These are phyloP conservation scores for Hedya salicella DNA, from an alignment of 2,888 invertebrate species.

Conservation along the genomic window DNA sequence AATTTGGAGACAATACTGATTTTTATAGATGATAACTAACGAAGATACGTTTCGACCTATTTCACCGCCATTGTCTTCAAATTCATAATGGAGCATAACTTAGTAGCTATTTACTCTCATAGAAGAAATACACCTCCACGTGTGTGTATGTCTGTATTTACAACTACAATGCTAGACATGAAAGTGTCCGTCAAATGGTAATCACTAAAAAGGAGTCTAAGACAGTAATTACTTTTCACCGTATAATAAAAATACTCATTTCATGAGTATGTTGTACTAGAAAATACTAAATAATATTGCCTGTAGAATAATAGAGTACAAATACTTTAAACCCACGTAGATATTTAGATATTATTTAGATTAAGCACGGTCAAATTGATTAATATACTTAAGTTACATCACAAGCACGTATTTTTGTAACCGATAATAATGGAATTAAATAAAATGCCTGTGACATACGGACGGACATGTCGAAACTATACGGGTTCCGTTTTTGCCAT, in stretches of 20 bases:
- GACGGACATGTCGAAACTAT: not conserved
- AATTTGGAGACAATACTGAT: too few relatives aligned
- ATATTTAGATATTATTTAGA: constrained; percentile 17
- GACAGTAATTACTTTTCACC: constrained; percentile 15
- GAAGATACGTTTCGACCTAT: too few relatives aligned
- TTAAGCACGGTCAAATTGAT: constrained; percentile 21
- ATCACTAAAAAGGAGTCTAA: constrained; percentile 10
- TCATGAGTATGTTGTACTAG: constrained; percentile 16
- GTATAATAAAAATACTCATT: constrained; percentile 1
- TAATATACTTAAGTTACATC: constrained; percentile 21
- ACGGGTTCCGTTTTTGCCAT: too few relatives aligned
- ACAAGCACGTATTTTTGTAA: constrained; percentile 39
- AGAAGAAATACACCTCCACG: too few relatives aligned
- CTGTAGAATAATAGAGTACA: constrained; percentile 47
- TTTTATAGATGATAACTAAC: too few relatives aligned
- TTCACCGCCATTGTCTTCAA: too few relatives aligned
- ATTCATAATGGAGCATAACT: too few relatives aligned
- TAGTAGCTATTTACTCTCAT: too few relatives aligned
- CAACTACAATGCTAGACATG: too few relatives aligned
- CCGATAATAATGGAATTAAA: constrained; percentile 29
- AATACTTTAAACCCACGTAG: constrained; percentile 45
- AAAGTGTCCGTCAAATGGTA: not conserved
- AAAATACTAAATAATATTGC: constrained; percentile 23
- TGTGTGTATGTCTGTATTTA: too few relatives aligned
- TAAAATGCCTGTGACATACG: constrained; percentile 2